Evolutionary conservation across 1,140 invertebrate species (phyloP).

Genomic region (Habropoda laboriosa): DNA sequence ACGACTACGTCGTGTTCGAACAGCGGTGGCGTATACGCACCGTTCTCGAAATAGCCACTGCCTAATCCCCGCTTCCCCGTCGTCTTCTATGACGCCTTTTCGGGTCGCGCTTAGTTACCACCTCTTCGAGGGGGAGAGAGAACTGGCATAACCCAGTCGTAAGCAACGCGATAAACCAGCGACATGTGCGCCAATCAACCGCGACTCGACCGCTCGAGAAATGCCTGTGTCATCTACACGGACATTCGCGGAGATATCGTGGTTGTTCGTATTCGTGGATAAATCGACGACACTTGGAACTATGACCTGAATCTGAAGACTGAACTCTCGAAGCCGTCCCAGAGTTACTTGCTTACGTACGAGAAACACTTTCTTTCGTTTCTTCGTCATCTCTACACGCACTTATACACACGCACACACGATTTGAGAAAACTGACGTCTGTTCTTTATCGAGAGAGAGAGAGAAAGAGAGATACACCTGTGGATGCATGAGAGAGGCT

Average conservation of each 20-base stretch:
- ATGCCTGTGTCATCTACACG: conserved; percentile 17
- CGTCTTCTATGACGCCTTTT: conserved; percentile 71
- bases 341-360: background rate
- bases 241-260: conserved; percentile 42
- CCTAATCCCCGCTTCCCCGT: conserved; percentile 63
- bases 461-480: background rate
- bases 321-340: conserved; percentile 51
- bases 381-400: background rate
- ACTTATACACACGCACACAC: too few relatives aligned
- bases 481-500: background rate
- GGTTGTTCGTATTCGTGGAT: conserved; percentile 26
- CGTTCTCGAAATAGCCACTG: conserved; percentile 69
- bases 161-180: conserved; percentile 67
- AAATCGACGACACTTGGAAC: conserved; percentile 24
- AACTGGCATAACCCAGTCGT: conserved; percentile 63
- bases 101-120: conserved; percentile 72
- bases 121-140: conserved; percentile 54
- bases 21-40: conserved; percentile 39
- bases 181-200: conserved; percentile 63
- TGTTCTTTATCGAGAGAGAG: too few relatives aligned
- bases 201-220: conserved; percentile 37
- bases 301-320: conserved; percentile 57
- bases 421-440: conserved; percentile 53
- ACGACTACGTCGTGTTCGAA: conserved; percentile 33
- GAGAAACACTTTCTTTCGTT: background rate